Base-by-base conservation (phyloP, 2,888 invertebrate species). In the Drosophila flavopinicola region DNA sequence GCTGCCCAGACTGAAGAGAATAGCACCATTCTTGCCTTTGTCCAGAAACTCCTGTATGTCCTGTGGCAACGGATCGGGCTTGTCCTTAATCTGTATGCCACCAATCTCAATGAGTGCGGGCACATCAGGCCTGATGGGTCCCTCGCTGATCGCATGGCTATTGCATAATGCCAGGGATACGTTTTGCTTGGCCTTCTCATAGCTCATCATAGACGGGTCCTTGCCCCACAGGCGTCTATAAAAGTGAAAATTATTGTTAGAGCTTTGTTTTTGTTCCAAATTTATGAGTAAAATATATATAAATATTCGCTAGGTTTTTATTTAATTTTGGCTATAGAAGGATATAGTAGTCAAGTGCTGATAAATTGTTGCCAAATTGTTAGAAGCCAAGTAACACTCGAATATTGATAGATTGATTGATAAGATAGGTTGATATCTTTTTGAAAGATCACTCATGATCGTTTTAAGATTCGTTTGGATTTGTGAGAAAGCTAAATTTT, bases 1-100 rank as follows among this genome's bases (percentile, higher is more conserved):
- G 1, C 92, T 90, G 1, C 92, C 92, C 68, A 92, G 83, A 60
- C 92, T 92, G 57, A 92, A 91, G 23, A 90, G 89, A 15, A 92
- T 89, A 1, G 90, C 91, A 0, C 92, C 92, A 67, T 93, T 91
- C 17, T 88, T 85, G 1, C 88, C 87, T 0, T 72, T 78, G 30
- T 90, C 85, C 11, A 92, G 58, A 30, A 90, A 90, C 23, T 88
- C 74, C 52, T 89, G 68, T 9, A 92, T 78, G 15, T 91, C 90
- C 86, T 91, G 47, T 11, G 91, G 91, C 11, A 91, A 53, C 0
- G 88, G 74, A 59, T 88, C 78, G 0, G 90, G 78, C 15, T 76
- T 87, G 0, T 77, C 72, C 51, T 91, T 90, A 6, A 91, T 77
- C 70, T 91, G 91, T 13, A 91, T 89, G 23, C 91, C 91, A 6